Evolutionary conservation across 2,113 vertebrate genomes (phyloP).

Genomic region (Oceanodroma tethys): DNA sequence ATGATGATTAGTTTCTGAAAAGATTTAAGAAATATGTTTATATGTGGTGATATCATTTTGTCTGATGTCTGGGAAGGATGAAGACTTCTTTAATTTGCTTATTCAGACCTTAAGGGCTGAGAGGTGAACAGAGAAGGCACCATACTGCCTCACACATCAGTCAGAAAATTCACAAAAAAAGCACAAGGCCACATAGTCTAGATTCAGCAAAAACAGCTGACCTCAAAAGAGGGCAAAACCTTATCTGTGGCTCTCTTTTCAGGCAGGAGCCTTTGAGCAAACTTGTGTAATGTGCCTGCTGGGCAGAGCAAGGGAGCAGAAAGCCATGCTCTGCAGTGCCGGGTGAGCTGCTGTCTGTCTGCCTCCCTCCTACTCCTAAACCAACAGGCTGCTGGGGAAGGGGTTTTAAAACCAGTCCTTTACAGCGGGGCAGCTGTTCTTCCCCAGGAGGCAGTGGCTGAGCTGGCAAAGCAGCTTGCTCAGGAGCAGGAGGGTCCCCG

Average conservation of each 20-base stretch:
- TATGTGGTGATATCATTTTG: neutral
- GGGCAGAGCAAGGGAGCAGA: neutral
- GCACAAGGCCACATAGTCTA: neutral
- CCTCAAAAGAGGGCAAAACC: neutral
- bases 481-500: neutral
- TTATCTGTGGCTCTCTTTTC: neutral
- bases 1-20: constrained; percentile 4
- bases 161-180: neutral
- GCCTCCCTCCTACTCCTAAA: neutral
- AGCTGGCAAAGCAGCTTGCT: neutral
- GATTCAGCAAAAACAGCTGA: neutral
- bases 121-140: neutral
- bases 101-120: neutral
- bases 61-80: neutral
- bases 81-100: neutral
- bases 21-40: neutral
- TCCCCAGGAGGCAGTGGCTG: neutral
- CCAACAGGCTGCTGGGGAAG: neutral
- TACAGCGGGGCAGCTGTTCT: neutral
- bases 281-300: neutral
- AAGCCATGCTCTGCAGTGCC: neutral
- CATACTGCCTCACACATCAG: neutral
- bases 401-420: neutral
- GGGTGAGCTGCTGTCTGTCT: neutral
- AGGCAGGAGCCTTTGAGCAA: neutral